Percentiles rank a stretch among this genome's conserved stretches.
Evolutionary conservation across 2,113 vertebrate genomes (phyloP).

Genomic region (Paramisgurnus dabryanus): DNA sequence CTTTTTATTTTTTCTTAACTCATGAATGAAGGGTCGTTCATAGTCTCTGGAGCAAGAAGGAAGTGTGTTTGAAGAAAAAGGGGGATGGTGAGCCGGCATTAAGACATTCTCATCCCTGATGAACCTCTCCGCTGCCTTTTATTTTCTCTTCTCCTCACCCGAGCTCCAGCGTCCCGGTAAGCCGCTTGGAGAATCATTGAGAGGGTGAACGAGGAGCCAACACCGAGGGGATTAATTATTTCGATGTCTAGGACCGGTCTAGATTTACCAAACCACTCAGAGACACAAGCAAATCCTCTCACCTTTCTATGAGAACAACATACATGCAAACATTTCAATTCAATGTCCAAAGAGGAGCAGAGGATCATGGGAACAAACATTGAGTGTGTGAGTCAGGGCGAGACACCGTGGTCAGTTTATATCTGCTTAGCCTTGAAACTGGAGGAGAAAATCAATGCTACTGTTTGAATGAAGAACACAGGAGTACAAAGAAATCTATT

Average conservation of each 20-base stretch:
- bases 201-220: conserved; percentile 53
- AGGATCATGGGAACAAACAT: conserved; percentile 33
- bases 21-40: conserved; percentile 43
- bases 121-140: conserved; percentile 47
- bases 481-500: conserved; percentile 15
- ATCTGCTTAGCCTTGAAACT: conserved; percentile 32
- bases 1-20: conserved; percentile 51
- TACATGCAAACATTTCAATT: conserved; percentile 48
- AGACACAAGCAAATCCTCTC: conserved; percentile 48
- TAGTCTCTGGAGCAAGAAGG: conserved; percentile 45
- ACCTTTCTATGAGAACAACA: conserved; percentile 45
- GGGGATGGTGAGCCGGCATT: conserved; percentile 41
- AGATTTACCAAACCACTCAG: conserved; percentile 50
- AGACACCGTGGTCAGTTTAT: conserved; percentile 11
- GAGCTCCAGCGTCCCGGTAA: conserved; percentile 34
- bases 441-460: conserved; percentile 24
- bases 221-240: conserved; percentile 55
- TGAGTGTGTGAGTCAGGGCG: conserved; percentile 11
- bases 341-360: conserved; percentile 23
- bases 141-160: conserved; percentile 57
- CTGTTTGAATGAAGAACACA: conserved; percentile 24
- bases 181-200: conserved; percentile 48
- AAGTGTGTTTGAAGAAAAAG: conserved; percentile 25
- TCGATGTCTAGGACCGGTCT: conserved; percentile 49
- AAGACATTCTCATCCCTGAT: conserved; percentile 55